phyloP scores from a whole-genome alignment of 2,113 vertebrate species.

The Campylomormyrus tamandua region DNA sequence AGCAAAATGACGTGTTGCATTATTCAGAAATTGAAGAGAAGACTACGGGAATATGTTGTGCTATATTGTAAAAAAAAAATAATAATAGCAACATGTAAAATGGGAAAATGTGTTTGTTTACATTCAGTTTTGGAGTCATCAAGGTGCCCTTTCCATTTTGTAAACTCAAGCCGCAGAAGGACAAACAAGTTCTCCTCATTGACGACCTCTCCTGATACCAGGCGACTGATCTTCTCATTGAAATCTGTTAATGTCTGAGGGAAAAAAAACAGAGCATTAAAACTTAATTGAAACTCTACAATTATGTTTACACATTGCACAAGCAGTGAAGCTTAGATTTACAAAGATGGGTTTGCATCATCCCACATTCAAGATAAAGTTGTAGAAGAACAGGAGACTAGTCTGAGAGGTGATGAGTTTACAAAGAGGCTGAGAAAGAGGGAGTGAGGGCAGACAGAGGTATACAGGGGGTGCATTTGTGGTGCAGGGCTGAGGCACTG shows the following conservation, averaged over 20 bases:
- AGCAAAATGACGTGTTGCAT: background rate
- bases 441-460: background rate
- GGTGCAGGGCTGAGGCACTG: background rate
- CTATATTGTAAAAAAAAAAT: background rate
- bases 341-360: background rate
- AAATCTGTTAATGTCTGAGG: slow-evolving; percentile 28
- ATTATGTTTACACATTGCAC: background rate
- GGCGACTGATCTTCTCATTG: background rate
- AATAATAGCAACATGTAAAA: too few relatives aligned
- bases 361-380: background rate
- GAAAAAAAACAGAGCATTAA: background rate
- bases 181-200: too few relatives aligned
- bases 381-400: background rate
- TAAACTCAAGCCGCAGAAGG: too few relatives aligned
- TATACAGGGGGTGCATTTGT: too few relatives aligned
- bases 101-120: too few relatives aligned
- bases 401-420: background rate
- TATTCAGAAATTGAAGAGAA: background rate
- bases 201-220: too few relatives aligned
- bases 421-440: background rate
- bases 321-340: background rate
- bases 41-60: background rate
- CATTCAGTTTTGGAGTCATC: too few relatives aligned
- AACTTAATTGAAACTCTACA: background rate
- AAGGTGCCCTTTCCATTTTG: too few relatives aligned